These are phyloP conservation scores for Nannobrachium achirus DNA, from an alignment of 2,113 vertebrate genomes.

Conservation along the genomic window DNA sequence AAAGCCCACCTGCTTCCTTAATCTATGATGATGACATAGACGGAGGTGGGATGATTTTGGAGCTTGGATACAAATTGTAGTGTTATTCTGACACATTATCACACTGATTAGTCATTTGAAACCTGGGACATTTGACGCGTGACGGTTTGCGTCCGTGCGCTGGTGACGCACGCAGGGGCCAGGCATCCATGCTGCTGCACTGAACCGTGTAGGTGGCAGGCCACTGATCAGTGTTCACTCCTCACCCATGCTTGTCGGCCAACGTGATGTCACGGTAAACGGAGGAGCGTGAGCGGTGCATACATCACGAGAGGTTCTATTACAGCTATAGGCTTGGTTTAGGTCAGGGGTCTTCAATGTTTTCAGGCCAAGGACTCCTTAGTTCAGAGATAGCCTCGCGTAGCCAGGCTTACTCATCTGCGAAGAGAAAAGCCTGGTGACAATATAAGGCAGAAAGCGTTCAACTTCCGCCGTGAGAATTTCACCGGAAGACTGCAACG, in stretches of 20 bases:
- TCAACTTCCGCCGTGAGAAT: too few species aligned
- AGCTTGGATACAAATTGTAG: neutral
- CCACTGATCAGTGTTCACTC: neutral
- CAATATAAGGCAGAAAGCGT: too few species aligned
- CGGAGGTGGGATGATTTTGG: conserved; percentile 3
- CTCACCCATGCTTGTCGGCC: neutral
- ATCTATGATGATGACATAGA: conserved; percentile 19
- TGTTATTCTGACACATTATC: conserved; percentile 18
- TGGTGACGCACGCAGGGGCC: conserved; percentile 14
- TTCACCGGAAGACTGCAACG: too few species aligned
- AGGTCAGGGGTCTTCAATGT: neutral
- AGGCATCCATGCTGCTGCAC: neutral
- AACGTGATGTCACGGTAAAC: conserved; percentile 13
- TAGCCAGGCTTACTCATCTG: too few species aligned
- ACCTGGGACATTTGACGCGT: neutral
- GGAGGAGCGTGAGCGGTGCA: conserved; percentile 15
- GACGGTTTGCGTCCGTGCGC: neutral
- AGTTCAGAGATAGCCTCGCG: too few species aligned
- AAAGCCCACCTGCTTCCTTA: conserved; percentile 20
- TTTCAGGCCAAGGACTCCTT: too few species aligned
- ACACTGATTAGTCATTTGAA: conserved; percentile 16
- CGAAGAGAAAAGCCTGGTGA: too few species aligned
- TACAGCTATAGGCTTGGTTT: too few species aligned
- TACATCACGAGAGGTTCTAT: conserved; percentile 41
- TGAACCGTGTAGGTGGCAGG: neutral